Percentiles rank a stretch among this genome's conserved stretches.
Conservation (phyloP, 2,113 vertebrate species). For the Morone saxatilis region DNA sequence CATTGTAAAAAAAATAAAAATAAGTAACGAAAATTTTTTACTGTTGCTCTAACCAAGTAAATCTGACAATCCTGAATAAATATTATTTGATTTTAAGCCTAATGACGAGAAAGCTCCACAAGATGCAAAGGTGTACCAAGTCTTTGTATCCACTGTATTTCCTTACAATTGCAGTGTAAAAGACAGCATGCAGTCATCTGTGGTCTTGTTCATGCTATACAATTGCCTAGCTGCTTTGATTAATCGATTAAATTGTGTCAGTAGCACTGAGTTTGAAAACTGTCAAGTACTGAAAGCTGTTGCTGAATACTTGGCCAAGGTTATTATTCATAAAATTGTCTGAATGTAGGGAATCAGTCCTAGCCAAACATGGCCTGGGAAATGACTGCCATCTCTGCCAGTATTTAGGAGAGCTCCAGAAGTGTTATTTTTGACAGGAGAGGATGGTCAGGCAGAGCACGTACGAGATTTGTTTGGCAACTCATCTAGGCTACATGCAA, state of each 20-base stretch:
- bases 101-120: background rate
- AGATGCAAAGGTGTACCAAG: background rate
- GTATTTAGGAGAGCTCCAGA: background rate
- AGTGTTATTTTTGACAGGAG: background rate
- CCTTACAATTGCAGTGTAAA: background rate
- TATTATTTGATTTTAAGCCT: background rate
- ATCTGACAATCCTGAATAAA: background rate
- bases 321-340: background rate
- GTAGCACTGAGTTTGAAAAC: background rate
- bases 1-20: background rate
- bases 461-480: background rate
- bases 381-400: background rate
- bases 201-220: background rate
- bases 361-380: background rate
- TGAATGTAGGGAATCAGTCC: background rate
- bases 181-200: background rate
- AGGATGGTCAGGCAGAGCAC: background rate
- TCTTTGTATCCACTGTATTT: constrained; percentile 3
- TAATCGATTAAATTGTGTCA: background rate
- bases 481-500: background rate
- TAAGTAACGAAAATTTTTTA: background rate
- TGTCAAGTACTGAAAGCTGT: background rate
- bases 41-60: background rate
- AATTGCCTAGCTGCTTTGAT: background rate
- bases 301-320: background rate